Evolutionary conservation across 2,888 invertebrate species (phyloP).

Genomic region (Torymus auratus): DNA sequence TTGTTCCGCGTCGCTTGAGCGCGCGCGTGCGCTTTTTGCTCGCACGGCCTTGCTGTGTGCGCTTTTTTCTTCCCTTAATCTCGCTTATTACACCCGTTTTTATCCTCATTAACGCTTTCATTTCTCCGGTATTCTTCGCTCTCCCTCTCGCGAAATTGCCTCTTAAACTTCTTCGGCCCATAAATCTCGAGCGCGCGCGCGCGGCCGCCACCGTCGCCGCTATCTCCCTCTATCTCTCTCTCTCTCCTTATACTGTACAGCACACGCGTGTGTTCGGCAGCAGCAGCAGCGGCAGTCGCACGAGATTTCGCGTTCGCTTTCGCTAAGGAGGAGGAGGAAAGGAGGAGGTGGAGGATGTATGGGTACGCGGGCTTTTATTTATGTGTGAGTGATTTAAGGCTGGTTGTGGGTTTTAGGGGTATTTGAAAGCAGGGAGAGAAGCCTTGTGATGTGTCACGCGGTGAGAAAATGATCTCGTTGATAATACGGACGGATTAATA

Average conservation of each 20-base stretch:
- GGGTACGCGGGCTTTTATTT: no score
- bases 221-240: constrained; percentile 21
- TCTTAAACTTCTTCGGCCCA: constrained; percentile 52
- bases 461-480: no score
- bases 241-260: constrained; percentile 2
- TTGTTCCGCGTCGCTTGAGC: no score
- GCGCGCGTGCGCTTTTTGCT: no score
- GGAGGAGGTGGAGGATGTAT: no score
- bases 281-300: not conserved
- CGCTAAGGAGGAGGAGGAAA: not conserved
- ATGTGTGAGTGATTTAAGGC: no score
- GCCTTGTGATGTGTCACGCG: no score
- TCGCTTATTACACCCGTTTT: constrained; percentile 55
- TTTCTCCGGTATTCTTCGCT: constrained; percentile 41
- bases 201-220: constrained; percentile 3
- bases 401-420: no score
- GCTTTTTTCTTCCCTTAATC: constrained; percentile 36
- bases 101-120: constrained; percentile 57
- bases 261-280: not conserved
- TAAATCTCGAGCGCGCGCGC: constrained; percentile 42
- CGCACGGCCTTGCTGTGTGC: not conserved
- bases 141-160: constrained; percentile 30
- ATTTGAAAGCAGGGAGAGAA: no score
- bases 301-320: constrained; percentile 27
- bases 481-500: no score